phyloP scores from a whole-genome alignment of 2,113 vertebrate genomes.

The Dipodomys ordii region DNA sequence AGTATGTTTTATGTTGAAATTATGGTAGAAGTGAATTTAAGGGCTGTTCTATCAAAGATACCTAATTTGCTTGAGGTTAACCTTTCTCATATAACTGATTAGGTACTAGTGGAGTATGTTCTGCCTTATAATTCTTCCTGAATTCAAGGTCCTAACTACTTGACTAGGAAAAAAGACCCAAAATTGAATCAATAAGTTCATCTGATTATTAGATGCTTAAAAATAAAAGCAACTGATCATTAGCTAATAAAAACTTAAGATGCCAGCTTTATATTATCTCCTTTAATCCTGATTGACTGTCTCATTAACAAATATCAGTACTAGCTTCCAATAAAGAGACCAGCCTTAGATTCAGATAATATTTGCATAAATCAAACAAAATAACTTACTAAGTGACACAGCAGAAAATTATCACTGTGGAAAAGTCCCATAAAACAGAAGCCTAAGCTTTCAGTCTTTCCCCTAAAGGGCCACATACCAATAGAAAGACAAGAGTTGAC shows the following conservation, averaged over 20 bases:
- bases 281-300: conserved; percentile 12
- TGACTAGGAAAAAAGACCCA: too few species aligned
- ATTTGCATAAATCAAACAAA: background rate
- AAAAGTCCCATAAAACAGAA: conserved; percentile 20
- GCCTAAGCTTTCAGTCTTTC: background rate
- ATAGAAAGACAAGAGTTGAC: background rate
- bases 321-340: background rate
- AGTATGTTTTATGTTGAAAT: conserved; percentile 38
- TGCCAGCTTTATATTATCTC: background rate
- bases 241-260: background rate
- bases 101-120: too few species aligned
- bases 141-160: too few species aligned
- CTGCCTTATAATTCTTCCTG: too few species aligned
- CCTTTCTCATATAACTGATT: too few species aligned
- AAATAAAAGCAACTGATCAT: too few species aligned
- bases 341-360: background rate
- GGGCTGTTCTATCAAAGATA: background rate
- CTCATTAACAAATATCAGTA: background rate
- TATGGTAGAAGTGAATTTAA: conserved; percentile 7
- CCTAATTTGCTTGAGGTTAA: background rate
- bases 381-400: conserved; percentile 11
- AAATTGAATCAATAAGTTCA: too few species aligned
- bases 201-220: too few species aligned
- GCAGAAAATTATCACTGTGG: background rate
- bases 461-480: background rate